Conservation (phyloP, 2,888 invertebrate genomes). For the Diaperis boleti region DNA sequence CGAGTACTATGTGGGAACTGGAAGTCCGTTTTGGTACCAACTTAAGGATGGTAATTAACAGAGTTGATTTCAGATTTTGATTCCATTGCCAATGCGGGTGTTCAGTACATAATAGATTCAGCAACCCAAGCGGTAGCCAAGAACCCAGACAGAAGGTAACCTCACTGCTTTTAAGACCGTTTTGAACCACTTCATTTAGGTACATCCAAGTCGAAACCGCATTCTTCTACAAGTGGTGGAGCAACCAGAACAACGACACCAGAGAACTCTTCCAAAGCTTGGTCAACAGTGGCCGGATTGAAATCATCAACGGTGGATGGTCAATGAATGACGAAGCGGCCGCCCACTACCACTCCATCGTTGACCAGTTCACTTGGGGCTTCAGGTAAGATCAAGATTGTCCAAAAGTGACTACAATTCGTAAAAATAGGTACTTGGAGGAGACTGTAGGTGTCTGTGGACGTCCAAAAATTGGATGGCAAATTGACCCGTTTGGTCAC, state of each 20-base stretch:
- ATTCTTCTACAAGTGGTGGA: slow-evolving; percentile 87
- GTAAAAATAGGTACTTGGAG: slow-evolving; percentile 63
- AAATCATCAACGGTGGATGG: slow-evolving; percentile 74
- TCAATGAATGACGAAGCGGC: slow-evolving; percentile 75
- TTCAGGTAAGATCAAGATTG: slow-evolving; percentile 3
- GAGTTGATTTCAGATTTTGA: no score
- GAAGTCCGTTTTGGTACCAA: background rate
- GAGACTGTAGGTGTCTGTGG: slow-evolving; percentile 78
- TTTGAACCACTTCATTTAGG: slow-evolving; percentile 59
- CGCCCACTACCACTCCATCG: slow-evolving; percentile 75
- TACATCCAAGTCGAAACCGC: slow-evolving; percentile 87
- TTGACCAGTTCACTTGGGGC: slow-evolving; percentile 74
- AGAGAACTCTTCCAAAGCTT: slow-evolving; percentile 70
- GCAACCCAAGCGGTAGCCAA: slow-evolving; percentile 79
- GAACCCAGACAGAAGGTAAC: slow-evolving; percentile 76
- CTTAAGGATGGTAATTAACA: background rate
- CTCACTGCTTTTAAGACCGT: background rate
- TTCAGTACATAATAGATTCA: slow-evolving; percentile 91
- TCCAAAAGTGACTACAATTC: no score
- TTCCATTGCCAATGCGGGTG: slow-evolving; percentile 6
- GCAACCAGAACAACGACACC: slow-evolving; percentile 70
- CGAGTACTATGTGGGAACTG: slow-evolving; percentile 85
- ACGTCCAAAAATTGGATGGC: slow-evolving; percentile 79
- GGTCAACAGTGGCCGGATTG: slow-evolving; percentile 72
- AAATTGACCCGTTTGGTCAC: slow-evolving; percentile 86